These are phyloP conservation scores for Carollia perspicillata DNA, from an alignment of 2,113 vertebrate species.

Conservation along the genomic window DNA sequence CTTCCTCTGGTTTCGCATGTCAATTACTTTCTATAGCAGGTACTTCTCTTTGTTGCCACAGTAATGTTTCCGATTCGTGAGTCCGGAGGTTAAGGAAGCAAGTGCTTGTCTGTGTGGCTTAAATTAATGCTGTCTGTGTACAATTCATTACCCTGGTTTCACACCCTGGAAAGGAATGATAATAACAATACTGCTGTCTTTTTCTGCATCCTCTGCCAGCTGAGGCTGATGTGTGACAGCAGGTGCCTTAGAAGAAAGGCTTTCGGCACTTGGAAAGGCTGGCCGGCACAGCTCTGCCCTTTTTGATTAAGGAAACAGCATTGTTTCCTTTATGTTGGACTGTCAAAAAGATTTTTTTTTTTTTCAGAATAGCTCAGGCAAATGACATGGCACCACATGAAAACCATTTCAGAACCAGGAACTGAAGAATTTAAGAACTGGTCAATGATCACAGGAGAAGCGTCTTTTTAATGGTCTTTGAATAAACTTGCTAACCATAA, in stretches of 20 bases:
- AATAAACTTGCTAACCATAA: background rate
- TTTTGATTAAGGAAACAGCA: conserved; percentile 71
- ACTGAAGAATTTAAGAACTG: conserved; percentile 25
- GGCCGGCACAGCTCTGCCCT: conserved; percentile 36
- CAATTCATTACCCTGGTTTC: conserved; percentile 58
- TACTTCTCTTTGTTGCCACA: conserved; percentile 5
- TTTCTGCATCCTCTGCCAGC: conserved; percentile 62
- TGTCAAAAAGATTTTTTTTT: conserved; percentile 65
- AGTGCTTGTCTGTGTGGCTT: conserved; percentile 40
- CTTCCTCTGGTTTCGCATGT: background rate
- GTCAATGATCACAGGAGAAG: conserved; percentile 20
- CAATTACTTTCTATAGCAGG: conserved; percentile 29
- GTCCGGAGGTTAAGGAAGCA: conserved; percentile 66
- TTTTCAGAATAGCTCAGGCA: conserved; percentile 54
- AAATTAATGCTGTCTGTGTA: conserved; percentile 68
- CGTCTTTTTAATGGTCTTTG: background rate
- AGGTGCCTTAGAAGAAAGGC: conserved; percentile 72
- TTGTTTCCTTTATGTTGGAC: conserved; percentile 71
- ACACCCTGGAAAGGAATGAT: conserved; percentile 28
- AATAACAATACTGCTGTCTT: conserved; percentile 56
- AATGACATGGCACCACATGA: conserved; percentile 67
- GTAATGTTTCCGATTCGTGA: conserved; percentile 48
- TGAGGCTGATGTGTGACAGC: conserved; percentile 70
- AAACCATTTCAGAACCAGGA: conserved; percentile 62
- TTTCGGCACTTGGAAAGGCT: conserved; percentile 66